Percentiles rank a stretch among this genome's conserved stretches.
Evolutionary conservation across 2,113 vertebrate species (phyloP).

Genomic region (Piaya cayana): DNA sequence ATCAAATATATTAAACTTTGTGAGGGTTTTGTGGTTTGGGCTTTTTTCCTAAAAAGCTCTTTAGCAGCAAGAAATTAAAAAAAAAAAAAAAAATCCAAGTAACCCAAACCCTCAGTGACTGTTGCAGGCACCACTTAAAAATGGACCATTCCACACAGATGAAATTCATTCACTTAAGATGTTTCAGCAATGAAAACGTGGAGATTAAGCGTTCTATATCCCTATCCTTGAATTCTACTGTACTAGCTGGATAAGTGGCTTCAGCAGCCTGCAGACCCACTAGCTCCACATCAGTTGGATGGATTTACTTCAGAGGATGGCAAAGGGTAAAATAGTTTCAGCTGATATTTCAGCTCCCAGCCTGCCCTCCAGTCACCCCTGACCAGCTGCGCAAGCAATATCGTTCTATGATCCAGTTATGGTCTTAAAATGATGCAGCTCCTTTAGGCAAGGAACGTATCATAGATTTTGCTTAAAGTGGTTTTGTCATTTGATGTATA

Average conservation of each 20-base stretch:
- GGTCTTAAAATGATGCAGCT: background rate
- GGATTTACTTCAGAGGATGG: background rate
- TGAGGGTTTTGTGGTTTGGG: background rate
- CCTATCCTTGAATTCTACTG: background rate
- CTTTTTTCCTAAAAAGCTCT: background rate
- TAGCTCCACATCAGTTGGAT: background rate
- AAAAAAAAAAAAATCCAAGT: background rate
- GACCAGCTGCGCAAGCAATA: background rate
- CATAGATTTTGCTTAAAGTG: background rate
- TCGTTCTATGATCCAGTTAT: background rate
- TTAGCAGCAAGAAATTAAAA: background rate
- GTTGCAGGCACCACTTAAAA: background rate
- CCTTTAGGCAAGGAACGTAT: background rate
- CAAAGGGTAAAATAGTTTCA: background rate
- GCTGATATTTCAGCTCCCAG: background rate
- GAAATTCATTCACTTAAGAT: background rate
- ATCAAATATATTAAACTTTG: background rate
- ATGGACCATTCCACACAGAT: background rate
- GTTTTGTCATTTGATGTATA: conserved; percentile 21
- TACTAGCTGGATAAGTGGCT: background rate
- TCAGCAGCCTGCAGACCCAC: background rate
- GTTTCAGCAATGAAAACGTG: background rate
- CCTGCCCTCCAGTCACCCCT: background rate
- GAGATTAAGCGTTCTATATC: background rate
- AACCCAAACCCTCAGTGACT: accelerated